phyloP scores from a whole-genome alignment of 2,888 invertebrate genomes.

The Mayetiola destructor region DNA sequence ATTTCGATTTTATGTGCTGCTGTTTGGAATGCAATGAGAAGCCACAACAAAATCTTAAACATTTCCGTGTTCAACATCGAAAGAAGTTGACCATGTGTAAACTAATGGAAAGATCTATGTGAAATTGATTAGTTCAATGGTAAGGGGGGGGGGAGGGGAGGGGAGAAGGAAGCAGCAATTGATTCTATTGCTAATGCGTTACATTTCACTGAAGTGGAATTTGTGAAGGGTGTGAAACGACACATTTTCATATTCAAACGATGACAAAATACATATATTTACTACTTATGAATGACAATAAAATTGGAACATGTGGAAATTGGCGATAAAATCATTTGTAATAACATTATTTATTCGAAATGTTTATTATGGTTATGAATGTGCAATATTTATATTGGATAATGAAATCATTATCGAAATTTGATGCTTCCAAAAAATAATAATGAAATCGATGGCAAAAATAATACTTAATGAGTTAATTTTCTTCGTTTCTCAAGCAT shows the following conservation, averaged over 20 bases:
- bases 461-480: neutral
- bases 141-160: too few relatives aligned
- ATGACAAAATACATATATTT: too few relatives aligned
- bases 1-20: too few relatives aligned
- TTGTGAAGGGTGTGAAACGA: slow-evolving; percentile 1
- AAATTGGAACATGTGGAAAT: neutral
- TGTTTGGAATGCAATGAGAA: too few relatives aligned
- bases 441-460: neutral
- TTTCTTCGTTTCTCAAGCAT: neutral
- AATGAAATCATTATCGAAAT: too few relatives aligned
- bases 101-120: slow-evolving; percentile 10
- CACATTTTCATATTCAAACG: neutral
- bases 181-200: neutral
- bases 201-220: neutral
- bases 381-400: slow-evolving; percentile 1
- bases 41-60: slow-evolving; percentile 3
- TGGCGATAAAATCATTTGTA: neutral
- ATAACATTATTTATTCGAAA: slow-evolving; percentile 8
- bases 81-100: neutral
- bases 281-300: too few relatives aligned
- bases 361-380: slow-evolving; percentile 3
- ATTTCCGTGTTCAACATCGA: slow-evolving; percentile 4
- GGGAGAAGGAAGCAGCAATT: too few relatives aligned
- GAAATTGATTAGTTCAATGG: slow-evolving; percentile 9
- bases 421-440: neutral